Conservation (phyloP, 2,113 vertebrate genomes). For the Bos indicus region DNA sequence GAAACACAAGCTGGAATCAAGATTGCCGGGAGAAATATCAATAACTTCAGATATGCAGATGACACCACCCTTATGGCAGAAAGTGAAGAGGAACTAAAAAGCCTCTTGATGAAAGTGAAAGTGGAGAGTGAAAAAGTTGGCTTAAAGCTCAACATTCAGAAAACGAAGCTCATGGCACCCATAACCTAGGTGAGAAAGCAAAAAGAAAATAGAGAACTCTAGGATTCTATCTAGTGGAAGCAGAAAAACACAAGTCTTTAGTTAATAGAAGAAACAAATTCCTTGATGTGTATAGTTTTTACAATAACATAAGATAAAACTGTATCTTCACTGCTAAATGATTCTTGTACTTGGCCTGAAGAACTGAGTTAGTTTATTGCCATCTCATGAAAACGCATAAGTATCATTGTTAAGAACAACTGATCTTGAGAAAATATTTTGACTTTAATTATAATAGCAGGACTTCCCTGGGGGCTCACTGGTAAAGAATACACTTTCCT, state of each 20-base stretch:
- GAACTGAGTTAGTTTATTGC: not conserved
- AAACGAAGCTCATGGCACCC: too few relatives aligned
- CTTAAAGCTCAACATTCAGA: too few relatives aligned
- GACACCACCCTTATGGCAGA: too few relatives aligned
- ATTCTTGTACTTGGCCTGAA: not conserved
- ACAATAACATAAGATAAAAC: not conserved
- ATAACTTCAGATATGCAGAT: too few relatives aligned
- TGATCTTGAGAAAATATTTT: not conserved
- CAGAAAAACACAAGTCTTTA: not conserved
- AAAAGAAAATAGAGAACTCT: not conserved
- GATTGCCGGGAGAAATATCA: too few relatives aligned
- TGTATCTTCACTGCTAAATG: not conserved
- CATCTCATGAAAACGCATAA: not conserved
- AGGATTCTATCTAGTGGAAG: not conserved
- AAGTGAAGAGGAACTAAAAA: too few relatives aligned
- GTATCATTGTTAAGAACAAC: not conserved
- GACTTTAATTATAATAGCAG: not conserved
- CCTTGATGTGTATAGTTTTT: not conserved
- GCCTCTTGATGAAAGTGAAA: too few relatives aligned
- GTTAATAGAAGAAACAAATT: not conserved
- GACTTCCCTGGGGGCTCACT: not conserved
- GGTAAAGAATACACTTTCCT: not conserved
- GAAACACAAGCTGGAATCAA: too few relatives aligned
- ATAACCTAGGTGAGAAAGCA: not conserved
- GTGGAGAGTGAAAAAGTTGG: too few relatives aligned